Conservation (phyloP, 2,888 invertebrate genomes). For the Acrocera orbiculus region DNA sequence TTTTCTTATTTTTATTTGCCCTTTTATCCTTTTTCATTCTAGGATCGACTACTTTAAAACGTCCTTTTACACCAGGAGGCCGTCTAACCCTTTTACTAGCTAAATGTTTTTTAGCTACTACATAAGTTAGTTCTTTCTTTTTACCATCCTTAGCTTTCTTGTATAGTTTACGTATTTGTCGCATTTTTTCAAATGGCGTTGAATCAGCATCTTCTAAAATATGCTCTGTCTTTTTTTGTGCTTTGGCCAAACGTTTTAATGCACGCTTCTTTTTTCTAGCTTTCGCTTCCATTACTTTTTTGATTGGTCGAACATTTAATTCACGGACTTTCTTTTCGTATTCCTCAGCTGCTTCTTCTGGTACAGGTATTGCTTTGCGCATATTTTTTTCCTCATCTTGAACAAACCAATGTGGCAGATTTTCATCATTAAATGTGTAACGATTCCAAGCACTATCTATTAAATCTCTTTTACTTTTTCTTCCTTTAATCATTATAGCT, state of each 20-base stretch:
- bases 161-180: constrained; percentile 81
- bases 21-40: constrained; percentile 89
- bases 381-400: constrained; percentile 87
- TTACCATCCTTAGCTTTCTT: constrained; percentile 77
- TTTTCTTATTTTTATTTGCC: too few relatives aligned
- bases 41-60: constrained; percentile 86
- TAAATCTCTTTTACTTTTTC: constrained; percentile 78
- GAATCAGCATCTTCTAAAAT: constrained; percentile 80
- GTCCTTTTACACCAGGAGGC: constrained; percentile 79
- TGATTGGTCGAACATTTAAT: constrained; percentile 86
- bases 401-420: constrained; percentile 90
- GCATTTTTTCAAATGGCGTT: constrained; percentile 81
- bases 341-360: constrained; percentile 67
- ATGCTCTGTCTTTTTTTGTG: constrained; percentile 90
- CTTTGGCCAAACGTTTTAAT: constrained; percentile 70
- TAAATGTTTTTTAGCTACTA: constrained; percentile 79
- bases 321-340: constrained; percentile 70
- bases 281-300: constrained; percentile 96
- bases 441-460: constrained; percentile 85
- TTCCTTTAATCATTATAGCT: constrained; percentile 74
- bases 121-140: constrained; percentile 81
- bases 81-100: constrained; percentile 57
- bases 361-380: constrained; percentile 65
- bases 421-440: constrained; percentile 78
- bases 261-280: constrained; percentile 90